These are phyloP conservation scores for Drosophila fulvimacula DNA, from an alignment of 2,888 invertebrate genomes.

Conservation along the genomic window DNA sequence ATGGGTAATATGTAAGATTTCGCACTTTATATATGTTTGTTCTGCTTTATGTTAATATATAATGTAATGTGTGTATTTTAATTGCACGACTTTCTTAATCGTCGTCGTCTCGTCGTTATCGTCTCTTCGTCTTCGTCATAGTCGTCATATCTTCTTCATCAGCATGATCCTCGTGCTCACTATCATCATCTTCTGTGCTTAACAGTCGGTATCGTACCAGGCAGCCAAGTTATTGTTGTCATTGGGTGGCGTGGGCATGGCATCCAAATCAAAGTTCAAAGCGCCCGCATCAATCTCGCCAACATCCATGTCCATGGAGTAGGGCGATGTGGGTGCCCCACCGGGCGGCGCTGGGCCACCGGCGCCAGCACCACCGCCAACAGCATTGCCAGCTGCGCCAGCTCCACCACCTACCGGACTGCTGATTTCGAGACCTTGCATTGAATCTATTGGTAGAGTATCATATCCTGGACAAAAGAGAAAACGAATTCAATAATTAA, in stretches of 20 bases:
- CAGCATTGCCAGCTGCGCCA: constrained; percentile 63
- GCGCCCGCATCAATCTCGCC: constrained; percentile 90
- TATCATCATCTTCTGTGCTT: constrained; percentile 69
- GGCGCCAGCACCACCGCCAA: constrained; percentile 71
- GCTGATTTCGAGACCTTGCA: constrained; percentile 97
- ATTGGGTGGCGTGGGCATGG: constrained; percentile 92
- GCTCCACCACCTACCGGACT: constrained; percentile 83
- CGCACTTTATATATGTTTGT: constrained; percentile 42
- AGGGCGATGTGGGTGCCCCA: constrained; percentile 86
- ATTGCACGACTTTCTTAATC: constrained; percentile 43
- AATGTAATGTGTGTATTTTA: constrained; percentile 53
- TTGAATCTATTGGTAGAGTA: constrained; percentile 98
- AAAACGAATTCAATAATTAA: too few relatives aligned
- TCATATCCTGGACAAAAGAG: constrained; percentile 91
- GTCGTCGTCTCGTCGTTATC: constrained; percentile 1
- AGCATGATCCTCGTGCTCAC: constrained; percentile 1
- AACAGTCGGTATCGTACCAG: constrained; percentile 99
- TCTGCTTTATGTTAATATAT: constrained; percentile 43
- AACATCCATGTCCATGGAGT: constrained; percentile 96
- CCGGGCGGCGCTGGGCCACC: constrained; percentile 77
- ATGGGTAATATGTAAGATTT: constrained; percentile 67
- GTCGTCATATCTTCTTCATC: constrained; percentile 12
- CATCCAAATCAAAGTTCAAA: constrained; percentile 91
- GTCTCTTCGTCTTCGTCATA: constrained; percentile 7
- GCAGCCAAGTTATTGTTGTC: constrained; percentile 97